Evolutionary conservation across 1,140 invertebrate species (phyloP).

Genomic region (Procambarus clarkii): DNA sequence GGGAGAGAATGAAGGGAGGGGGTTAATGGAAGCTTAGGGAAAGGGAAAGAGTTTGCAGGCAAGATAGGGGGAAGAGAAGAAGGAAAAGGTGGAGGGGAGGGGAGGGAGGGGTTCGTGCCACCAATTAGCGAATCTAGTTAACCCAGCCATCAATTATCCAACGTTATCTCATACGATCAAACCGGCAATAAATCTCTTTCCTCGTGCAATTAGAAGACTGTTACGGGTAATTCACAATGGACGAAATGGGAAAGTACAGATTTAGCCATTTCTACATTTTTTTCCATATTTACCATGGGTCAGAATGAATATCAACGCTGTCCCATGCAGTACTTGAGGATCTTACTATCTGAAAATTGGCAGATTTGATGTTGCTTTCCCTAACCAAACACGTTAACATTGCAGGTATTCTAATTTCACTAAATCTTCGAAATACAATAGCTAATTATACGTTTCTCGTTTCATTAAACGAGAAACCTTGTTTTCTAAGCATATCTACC

Average conservation of each 20-base stretch:
- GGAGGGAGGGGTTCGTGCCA: background rate
- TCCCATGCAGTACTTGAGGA: too few relatives aligned
- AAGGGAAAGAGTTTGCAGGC: background rate
- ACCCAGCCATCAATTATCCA: conserved; percentile 9
- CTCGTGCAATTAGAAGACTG: background rate
- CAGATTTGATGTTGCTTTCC: too few relatives aligned
- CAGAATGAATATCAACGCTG: too few relatives aligned
- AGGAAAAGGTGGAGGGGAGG: background rate
- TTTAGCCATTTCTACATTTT: background rate
- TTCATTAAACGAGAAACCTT: too few relatives aligned
- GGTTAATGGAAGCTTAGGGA: too few relatives aligned
- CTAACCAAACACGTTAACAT: too few relatives aligned
- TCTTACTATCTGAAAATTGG: too few relatives aligned
- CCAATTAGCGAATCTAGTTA: background rate
- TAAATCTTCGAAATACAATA: too few relatives aligned
- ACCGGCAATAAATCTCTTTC: background rate
- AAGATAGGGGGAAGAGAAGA: background rate
- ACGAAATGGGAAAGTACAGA: background rate
- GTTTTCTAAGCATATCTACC: too few relatives aligned
- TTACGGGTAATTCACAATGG: background rate
- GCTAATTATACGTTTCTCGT: too few relatives aligned
- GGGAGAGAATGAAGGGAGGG: too few relatives aligned
- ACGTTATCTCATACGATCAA: conserved; percentile 1
- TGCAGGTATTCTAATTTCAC: too few relatives aligned
- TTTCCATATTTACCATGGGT: background rate